These are phyloP conservation scores for Lates calcarifer DNA, from an alignment of 2,113 vertebrate species.

Conservation along the genomic window DNA sequence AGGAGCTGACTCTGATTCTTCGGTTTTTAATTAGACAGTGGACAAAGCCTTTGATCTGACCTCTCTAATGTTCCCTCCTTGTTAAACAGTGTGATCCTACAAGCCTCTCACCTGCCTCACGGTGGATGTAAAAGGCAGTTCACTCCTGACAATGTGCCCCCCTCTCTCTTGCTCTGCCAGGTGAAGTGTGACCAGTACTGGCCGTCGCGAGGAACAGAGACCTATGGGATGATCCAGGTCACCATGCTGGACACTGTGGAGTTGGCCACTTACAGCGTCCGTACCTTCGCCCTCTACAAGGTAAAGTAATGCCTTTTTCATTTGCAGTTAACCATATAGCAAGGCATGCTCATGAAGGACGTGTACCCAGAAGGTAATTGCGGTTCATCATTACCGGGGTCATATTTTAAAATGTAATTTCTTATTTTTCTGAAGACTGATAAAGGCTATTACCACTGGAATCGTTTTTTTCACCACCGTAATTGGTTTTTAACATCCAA, in stretches of 20 bases:
- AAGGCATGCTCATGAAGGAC: background rate
- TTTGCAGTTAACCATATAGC: slow-evolving; percentile 14
- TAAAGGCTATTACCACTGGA: slow-evolving; percentile 54
- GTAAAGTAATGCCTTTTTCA: slow-evolving; percentile 75
- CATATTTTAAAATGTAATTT: slow-evolving; percentile 50
- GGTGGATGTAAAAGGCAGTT: slow-evolving; percentile 34
- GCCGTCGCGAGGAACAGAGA: slow-evolving; percentile 93
- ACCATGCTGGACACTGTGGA: slow-evolving; percentile 94
- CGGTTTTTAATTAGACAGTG: slow-evolving; percentile 72
- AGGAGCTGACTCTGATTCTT: slow-evolving; percentile 50
- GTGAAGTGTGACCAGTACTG: slow-evolving; percentile 98
- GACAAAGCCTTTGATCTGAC: slow-evolving; percentile 69
- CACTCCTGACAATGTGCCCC: slow-evolving; percentile 50
- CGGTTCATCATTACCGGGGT: slow-evolving; percentile 26
- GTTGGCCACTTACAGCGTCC: slow-evolving; percentile 93
- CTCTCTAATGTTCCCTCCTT: slow-evolving; percentile 64
- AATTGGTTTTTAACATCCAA: slow-evolving; percentile 64
- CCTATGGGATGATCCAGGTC: slow-evolving; percentile 96
- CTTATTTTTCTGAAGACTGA: slow-evolving; percentile 53
- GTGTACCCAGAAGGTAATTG: slow-evolving; percentile 33
- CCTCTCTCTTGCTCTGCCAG: slow-evolving; percentile 76
- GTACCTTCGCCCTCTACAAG: slow-evolving; percentile 95
- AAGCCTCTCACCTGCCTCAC: slow-evolving; percentile 47
- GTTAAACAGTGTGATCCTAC: slow-evolving; percentile 74
- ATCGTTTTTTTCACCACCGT: slow-evolving; percentile 40